Evolutionary conservation across 23 tunicate species (phyloP), one percentile per base, ranked within the genome.

Genomic region (Corella eumyota): DNA sequence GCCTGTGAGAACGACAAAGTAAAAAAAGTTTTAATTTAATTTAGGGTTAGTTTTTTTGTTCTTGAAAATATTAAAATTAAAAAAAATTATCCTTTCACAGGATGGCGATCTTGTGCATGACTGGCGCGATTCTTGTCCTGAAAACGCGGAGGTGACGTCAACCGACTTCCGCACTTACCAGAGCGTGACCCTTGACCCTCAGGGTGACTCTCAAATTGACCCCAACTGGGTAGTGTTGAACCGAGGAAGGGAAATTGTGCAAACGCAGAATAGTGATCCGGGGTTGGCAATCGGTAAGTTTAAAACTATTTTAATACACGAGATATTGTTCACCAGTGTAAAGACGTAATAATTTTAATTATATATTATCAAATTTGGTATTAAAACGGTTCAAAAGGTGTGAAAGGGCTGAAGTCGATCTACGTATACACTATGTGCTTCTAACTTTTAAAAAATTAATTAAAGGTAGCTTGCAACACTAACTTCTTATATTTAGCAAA

Each of bases 1-100:
- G 94, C 81, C 29, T 84, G 94, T 49, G 83, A 84, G 35, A 64
- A 64, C 50, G 94, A 84, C 61, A 74, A 69, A 69, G 94, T 84
- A 58, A 9, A 40, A n/a, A n/a, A n/a, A n/a, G n/a, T n/a, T n/a
- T n/a, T 40, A 9, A 9, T 40, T 40, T 15, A 9, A 40, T 40
- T 15, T 40, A 40, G 11, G 48, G 11, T 40, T 40, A 40, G 48
- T 40, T 40, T 15, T 40, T 40, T 40, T 7, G 23, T 19, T 7
- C 20, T n/a, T 25, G 20, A n/a, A n/a, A n/a, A n/a, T n/a, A n/a
- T n/a, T n/a, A n/a, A n/a, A n/a, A n/a, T n/a, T n/a, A n/a, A n/a
- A n/a, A n/a, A n/a, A n/a, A n/a, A n/a, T n/a, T 6, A 27, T 1
- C 46, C 5, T 5, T 21, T 22, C 32, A 64, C 51, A 84, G 94